Evolutionary conservation across 2,888 invertebrate species (phyloP).

Genomic region (Piscicola geometra): DNA sequence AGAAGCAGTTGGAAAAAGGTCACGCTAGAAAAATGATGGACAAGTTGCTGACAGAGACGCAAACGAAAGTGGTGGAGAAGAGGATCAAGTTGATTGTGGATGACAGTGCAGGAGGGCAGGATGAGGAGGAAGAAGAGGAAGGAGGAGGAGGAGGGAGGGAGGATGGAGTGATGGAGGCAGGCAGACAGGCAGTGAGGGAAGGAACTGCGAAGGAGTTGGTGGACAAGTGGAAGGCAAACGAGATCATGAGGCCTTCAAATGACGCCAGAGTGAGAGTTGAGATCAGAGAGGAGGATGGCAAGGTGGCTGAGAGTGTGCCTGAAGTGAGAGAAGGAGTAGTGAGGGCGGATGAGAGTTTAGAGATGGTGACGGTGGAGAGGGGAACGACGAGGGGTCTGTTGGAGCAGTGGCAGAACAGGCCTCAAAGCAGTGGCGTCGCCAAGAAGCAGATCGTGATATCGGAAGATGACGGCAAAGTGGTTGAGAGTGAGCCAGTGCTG

Average conservation of each 20-base stretch:
- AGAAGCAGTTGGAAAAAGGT: slow-evolving; percentile 18
- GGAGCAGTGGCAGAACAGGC: slow-evolving; percentile 20
- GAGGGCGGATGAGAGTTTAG: slow-evolving; percentile 5
- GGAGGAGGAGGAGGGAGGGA: not conserved
- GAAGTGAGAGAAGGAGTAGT: slow-evolving; percentile 18
- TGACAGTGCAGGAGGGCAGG: not conserved
- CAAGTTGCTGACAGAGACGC: not conserved
- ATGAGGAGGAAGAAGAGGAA: not conserved
- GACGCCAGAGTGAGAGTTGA: slow-evolving; percentile 11
- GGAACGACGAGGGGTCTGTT: slow-evolving; percentile 13
- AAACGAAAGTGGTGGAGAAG: not conserved
- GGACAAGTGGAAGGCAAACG: slow-evolving; percentile 20
- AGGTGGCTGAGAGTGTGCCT: slow-evolving; percentile 9
- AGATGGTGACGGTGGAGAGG: slow-evolving; percentile 8
- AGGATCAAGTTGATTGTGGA: not conserved
- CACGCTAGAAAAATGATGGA: slow-evolving; percentile 21
- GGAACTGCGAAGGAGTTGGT: slow-evolving; percentile 25
- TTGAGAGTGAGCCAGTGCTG: slow-evolving; percentile 38
- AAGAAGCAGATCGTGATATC: slow-evolving; percentile 21
- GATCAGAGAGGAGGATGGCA: slow-evolving; percentile 26
- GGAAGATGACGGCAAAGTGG: slow-evolving; percentile 36
- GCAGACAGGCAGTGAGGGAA: slow-evolving; percentile 6
- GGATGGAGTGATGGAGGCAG: not conserved
- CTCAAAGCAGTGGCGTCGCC: not conserved
- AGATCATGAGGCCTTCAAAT: not conserved